Base-by-base conservation (phyloP, 2,113 vertebrate genomes). In the Genyomyrus donnyi region DNA sequence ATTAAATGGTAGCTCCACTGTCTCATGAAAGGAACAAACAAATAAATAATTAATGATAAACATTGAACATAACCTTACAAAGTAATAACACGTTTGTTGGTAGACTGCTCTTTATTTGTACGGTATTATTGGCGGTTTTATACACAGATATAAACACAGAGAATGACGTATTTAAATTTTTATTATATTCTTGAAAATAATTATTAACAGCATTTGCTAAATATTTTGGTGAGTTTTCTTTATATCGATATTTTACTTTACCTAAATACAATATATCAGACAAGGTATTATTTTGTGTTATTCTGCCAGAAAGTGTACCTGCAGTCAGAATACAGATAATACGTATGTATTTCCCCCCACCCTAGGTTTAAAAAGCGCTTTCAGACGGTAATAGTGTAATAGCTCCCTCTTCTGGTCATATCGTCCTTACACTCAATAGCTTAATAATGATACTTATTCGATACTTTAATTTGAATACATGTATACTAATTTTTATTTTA, bases 1-100 rank as follows among this genome's bases (percentile, higher is more conserved):
- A 48, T 85, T 48, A 85, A 42, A 42, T n/a, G 83, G 19, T n/a
- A 45, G 45, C 45, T 24, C 21, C 74, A 31, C 62, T 70, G n/a
- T 70, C 62, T 70, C n/a, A 31, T 70, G 9, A 70, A 70, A 31
- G 62, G 27, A 70, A 70, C n/a, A 42, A 80, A 80, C 74, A 80
- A 80, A 80, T 80, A 80, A 80, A 80, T 80, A 80, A 80, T 80
- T 80, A 15, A 80, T 42, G 17, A 80, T 42, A 80, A 80, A 80
- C 35, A 80, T 3, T 80, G 35, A 35, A 80, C 35, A 42, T 42
- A 80, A 80, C 74, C 17, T 80, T 80, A 19, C 11, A 80, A 42
- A 80, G 74, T 80, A 39, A 19, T 19, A 17, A 7, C 35, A 80
- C 74, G 35, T 39, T 80, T 80, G 39, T 80, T 80, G 35, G 10